These are phyloP conservation scores for Hemiprocne comata DNA, from an alignment of 2,113 vertebrate species.

Conservation along the genomic window DNA sequence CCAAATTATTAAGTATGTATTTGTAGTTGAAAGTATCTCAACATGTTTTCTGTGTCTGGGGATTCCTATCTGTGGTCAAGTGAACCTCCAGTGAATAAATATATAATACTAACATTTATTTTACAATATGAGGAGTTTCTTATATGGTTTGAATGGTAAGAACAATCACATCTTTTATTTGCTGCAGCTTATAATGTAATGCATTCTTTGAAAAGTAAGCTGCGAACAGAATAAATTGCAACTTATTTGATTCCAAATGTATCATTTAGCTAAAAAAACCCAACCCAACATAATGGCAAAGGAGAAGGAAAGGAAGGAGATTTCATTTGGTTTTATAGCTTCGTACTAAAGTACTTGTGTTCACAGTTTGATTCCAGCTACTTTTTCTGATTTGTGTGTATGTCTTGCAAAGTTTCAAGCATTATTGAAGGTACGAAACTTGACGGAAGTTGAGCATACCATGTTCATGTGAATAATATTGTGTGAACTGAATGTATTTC, in stretches of 20 bases:
- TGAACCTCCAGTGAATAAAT: neutral
- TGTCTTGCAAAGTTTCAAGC: neutral
- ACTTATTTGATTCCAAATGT: neutral
- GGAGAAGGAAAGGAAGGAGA: neutral
- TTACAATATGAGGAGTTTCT: neutral
- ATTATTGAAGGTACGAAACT: neutral
- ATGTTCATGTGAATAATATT: neutral
- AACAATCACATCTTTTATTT: neutral
- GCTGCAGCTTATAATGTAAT: neutral
- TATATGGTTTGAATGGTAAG: neutral
- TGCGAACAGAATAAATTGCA: neutral
- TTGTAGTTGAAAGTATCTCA: neutral
- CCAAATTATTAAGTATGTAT: neutral
- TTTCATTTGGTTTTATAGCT: neutral
- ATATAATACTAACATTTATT: neutral
- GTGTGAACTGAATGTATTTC: neutral
- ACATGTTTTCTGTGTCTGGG: neutral
- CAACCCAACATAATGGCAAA: neutral
- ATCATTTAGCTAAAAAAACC: neutral
- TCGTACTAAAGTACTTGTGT: neutral
- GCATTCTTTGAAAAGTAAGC: neutral
- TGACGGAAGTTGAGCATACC: neutral
- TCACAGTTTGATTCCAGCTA: neutral
- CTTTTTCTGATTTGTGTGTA: neutral
- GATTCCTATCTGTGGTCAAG: neutral